Conservation (phyloP, 2,888 invertebrate species). For the Azorinus chamasolen region DNA sequence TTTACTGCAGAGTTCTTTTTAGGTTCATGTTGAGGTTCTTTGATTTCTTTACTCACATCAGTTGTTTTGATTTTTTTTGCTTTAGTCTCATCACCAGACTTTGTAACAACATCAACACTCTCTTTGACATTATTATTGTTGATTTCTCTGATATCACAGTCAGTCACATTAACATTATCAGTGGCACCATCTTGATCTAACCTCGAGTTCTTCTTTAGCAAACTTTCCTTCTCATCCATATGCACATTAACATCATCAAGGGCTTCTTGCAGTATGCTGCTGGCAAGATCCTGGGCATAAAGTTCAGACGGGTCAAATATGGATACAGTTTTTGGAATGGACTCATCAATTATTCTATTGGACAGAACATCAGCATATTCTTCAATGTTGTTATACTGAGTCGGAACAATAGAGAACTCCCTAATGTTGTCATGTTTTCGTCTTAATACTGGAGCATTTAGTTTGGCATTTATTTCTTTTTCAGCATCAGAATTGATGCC, state of each 20-base stretch:
- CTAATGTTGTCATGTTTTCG: slow-evolving; percentile 31
- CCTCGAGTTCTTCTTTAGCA: slow-evolving; percentile 24
- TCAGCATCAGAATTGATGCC: not conserved
- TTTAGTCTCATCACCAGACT: not conserved
- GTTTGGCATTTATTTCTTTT: slow-evolving; percentile 8
- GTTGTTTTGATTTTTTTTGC: no score
- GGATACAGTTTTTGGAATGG: slow-evolving; percentile 45
- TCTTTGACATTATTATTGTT: not conserved
- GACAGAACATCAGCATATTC: slow-evolving; percentile 54
- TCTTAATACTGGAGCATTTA: slow-evolving; percentile 18
- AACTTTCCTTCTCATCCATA: slow-evolving; percentile 52
- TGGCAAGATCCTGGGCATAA: slow-evolving; percentile 64
- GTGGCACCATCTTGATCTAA: not conserved
- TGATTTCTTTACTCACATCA: no score
- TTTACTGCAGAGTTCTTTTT: not conserved
- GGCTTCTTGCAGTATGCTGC: slow-evolving; percentile 61
- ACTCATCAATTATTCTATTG: slow-evolving; percentile 54
- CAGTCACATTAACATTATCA: not conserved
- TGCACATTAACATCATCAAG: slow-evolving; percentile 41
- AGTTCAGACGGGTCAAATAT: slow-evolving; percentile 54
- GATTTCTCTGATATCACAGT: not conserved
- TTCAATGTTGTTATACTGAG: slow-evolving; percentile 38
- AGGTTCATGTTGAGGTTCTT: no score
- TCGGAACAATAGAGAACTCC: slow-evolving; percentile 32
- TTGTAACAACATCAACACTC: not conserved